Base-by-base conservation (phyloP, 2,888 invertebrate genomes). In the Chrysolina oricalcia region DNA sequence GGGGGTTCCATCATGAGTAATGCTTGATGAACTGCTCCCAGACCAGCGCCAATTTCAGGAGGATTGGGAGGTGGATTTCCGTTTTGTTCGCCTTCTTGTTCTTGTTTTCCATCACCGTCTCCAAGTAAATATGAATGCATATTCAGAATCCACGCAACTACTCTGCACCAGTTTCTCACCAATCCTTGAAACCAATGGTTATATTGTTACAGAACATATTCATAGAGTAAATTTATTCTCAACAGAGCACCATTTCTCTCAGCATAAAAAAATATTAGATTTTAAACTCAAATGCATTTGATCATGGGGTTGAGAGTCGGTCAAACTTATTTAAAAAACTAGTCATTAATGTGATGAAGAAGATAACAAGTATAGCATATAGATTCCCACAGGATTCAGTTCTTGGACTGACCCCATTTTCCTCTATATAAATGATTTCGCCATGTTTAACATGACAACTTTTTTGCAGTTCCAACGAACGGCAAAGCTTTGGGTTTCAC, bases 111-210 rank as follows among this genome's bases (percentile, higher is more conserved):
- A 63, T 85, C 85, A 66, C 90, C 91, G 81, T 95, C 95, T 0
- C 97, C 96, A 63, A 98, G 90, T 71, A 98, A 89, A 87, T 98
- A 98, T 0, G 98, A 98, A 77, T 96, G 94, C 11, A 98, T 92
- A 72, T 97, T 96, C 3, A 98, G 89, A 23, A 94, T 86, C 91
- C 96, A 97, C 0, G 98, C 95, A 0, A 96, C 94, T 8, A 92
- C 92, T 27, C 92, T 91, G 87, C 97, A 98, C 98, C 98, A 98
- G 72, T 93, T 91, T 10, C 95, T 92, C 0, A 99, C 93, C 11
- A 96, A 90, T n/a, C 93, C 78, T 78, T 19, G 41, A 73, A 70
- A 41, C 43, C 11, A 46, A 27, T 9, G 13, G n/a, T 23, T 23
- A n/a, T 59, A 15, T 46, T 46, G 13, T 46, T 46, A 46, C 15